Conservation (phyloP, 2,797 vertebrate genomes). For the Glossophaga mutica region DNA sequence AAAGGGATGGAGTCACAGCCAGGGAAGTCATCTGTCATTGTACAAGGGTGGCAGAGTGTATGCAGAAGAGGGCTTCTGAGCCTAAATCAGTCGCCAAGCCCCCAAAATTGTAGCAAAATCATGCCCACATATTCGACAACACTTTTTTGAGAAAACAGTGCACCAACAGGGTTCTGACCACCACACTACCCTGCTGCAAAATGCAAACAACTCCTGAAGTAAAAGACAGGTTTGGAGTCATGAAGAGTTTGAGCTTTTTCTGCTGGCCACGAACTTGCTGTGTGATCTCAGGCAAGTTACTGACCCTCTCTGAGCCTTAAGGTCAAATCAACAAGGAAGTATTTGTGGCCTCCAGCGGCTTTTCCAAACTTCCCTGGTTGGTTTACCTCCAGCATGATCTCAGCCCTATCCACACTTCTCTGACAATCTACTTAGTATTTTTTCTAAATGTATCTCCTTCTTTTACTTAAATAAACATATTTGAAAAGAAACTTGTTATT, state of each 20-base stretch:
- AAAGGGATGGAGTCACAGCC: background rate
- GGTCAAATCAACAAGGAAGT: background rate
- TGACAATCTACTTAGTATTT: background rate
- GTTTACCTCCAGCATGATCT: background rate
- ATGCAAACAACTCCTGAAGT: background rate
- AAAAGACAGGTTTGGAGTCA: background rate
- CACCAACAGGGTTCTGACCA: background rate
- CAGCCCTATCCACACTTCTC: no score
- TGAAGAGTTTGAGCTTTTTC: background rate
- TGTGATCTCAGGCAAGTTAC: background rate
- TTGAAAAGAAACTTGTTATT: background rate
- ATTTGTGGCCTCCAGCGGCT: background rate
- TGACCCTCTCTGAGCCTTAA: background rate
- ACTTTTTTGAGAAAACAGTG: background rate
- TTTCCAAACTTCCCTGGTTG: background rate
- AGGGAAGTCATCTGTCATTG: no score
- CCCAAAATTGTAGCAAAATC: background rate
- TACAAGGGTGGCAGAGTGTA: background rate
- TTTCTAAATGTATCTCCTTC: background rate
- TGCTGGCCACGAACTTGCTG: background rate
- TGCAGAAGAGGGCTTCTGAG: background rate
- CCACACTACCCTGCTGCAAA: background rate
- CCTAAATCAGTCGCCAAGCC: background rate
- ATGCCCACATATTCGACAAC: accelerated
- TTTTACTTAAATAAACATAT: background rate